A percentile compares a stretch with the other conserved stretches of the same genome.
Conservation (phyloP, 2,113 vertebrate genomes). For the Circaetus cinerascens region DNA sequence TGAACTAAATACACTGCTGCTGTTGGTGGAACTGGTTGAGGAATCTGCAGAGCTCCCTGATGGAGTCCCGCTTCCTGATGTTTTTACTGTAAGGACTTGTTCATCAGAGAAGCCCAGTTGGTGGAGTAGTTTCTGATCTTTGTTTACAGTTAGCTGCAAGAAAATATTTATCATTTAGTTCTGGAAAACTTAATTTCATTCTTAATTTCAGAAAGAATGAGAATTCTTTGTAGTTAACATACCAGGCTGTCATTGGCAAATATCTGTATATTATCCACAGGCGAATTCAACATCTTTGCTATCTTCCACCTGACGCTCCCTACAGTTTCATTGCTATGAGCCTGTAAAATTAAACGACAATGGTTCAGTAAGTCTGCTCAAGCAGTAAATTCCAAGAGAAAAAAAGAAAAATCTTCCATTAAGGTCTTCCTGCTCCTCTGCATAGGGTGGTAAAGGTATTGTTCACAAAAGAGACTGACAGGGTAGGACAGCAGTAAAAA, state of each 20-base stretch:
- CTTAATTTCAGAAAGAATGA: not conserved
- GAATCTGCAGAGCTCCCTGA: conserved; percentile 93
- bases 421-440: not conserved
- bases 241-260: conserved; percentile 98
- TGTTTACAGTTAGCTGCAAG: conserved; percentile 92
- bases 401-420: not conserved
- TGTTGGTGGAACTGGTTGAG: conserved; percentile 85
- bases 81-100: conserved; percentile 94
- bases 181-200: not conserved
- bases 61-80: conserved; percentile 91
- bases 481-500: not conserved
- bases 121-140: conserved; percentile 97
- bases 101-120: conserved; percentile 96
- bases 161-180: conserved; percentile 34
- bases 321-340: conserved; percentile 97
- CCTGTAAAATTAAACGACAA: conserved; percentile 73
- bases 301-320: conserved; percentile 98
- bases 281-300: conserved; percentile 92
- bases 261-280: conserved; percentile 97
- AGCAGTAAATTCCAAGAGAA: not conserved
- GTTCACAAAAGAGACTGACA: not conserved
- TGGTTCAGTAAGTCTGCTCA: not conserved
- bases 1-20: conserved; percentile 87
- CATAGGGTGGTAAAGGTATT: not conserved
- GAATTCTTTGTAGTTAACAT: conserved; percentile 49